Base-by-base conservation (phyloP, 2,888 invertebrate species). In the Cheilosia variabilis region DNA sequence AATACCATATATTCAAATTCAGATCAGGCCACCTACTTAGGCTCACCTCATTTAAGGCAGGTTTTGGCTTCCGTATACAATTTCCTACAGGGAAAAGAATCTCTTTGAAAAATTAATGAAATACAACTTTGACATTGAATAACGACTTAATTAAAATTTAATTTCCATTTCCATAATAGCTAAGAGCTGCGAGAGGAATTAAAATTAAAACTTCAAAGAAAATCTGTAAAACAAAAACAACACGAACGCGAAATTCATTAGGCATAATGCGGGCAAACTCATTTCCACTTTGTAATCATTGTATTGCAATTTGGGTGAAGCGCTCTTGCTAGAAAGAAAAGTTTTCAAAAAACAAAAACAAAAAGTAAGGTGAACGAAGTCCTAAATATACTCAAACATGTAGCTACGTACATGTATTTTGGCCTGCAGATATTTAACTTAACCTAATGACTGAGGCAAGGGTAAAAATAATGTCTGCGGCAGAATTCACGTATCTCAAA, bases 141-240 rank as follows among this genome's bases (percentile, higher is more conserved):
- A 77, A 77, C 17, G 60, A 69, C 60, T 68, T 60, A 77, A 77
- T 77, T 68, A 77, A 77, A 77, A 69, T 68, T 77, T 62, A 77
- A 77, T 69, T 63, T 78, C 69, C 69, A 57, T 57, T 62, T 63
- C 31, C 62, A 24, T 27, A 41, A 31, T 43, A n/a, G n/a, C n/a
- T n/a, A 52, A 68, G 58, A 50, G 27, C 58, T 58, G 41, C 27
- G 58, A 60, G 43, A 58, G 31, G 43, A 76, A 76, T 68, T 68
- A 43, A 52, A 66, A 68, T 68, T 53, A 60, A 68, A 76, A 68
- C 52, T 66, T 75, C 53, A 73, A 63, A 75, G 55, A 22, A 52
- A 72, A 43, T 13, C 52, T 15, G 43, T 4, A 34, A 22, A 22
- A 19, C 57, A 57, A 57, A 31, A 37, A 10, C 24, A 63, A 45